Evolutionary conservation across 2,888 invertebrate genomes (phyloP).

Genomic region (Tiliacea aurago): DNA sequence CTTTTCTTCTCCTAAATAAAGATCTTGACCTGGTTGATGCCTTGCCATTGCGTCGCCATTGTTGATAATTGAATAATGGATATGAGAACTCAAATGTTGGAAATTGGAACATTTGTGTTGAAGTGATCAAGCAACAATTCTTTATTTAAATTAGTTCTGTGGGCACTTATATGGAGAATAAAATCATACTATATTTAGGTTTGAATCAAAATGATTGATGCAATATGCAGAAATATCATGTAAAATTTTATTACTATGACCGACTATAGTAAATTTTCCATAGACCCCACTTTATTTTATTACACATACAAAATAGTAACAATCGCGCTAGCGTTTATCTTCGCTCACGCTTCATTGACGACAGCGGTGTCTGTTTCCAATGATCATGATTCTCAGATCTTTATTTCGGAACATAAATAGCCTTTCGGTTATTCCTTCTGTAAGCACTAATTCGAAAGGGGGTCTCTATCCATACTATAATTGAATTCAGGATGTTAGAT

Average conservation of each 20-base stretch:
- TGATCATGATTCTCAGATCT: not conserved
- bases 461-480: constrained; percentile 57
- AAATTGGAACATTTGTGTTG: constrained; percentile 34
- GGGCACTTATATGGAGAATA: constrained; percentile 3
- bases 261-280: not conserved
- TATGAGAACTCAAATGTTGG: constrained; percentile 30
- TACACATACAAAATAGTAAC: not conserved
- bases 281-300: not conserved
- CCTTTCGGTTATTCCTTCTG: constrained; percentile 18
- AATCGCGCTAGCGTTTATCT: not conserved
- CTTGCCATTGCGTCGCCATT: constrained; percentile 1
- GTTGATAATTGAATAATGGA: constrained; percentile 53
- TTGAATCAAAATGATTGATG: constrained; percentile 1
- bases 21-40: not conserved
- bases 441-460: constrained; percentile 29
- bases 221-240: constrained; percentile 4
- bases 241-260: not conserved
- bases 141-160: not conserved
- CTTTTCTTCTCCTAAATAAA: constrained; percentile 19
- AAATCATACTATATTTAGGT: not conserved
- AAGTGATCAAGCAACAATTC: constrained; percentile 7
- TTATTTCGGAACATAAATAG: constrained; percentile 12
- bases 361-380: constrained; percentile 4
- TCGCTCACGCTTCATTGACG: not conserved
- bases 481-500: constrained; percentile 40